Conservation (phyloP, 2,888 invertebrate genomes). For the Sarcophaga subvicina region DNA sequence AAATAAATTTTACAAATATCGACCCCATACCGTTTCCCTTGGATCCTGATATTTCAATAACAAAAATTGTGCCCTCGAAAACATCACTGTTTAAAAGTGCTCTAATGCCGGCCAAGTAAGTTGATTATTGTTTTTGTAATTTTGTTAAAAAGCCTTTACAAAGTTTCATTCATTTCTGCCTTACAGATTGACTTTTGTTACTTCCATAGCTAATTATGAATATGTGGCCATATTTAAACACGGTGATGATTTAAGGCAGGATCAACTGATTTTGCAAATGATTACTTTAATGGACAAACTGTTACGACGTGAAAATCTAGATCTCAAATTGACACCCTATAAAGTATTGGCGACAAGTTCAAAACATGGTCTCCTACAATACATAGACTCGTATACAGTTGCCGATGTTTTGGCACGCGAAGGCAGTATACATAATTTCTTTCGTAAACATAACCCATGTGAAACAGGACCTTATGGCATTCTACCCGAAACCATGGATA, state of each 20-base stretch:
- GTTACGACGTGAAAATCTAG: conserved; percentile 95
- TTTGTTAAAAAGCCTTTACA: background rate
- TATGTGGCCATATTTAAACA: conserved; percentile 99
- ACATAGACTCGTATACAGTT: conserved; percentile 95
- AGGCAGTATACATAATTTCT: conserved; percentile 96
- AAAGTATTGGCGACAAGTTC: conserved; percentile 97
- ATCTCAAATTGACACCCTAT: conserved; percentile 97
- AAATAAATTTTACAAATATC: conserved; percentile 94
- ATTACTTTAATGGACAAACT: conserved; percentile 99
- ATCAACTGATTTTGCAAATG: conserved; percentile 98
- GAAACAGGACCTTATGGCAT: conserved; percentile 95
- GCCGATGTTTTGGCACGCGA: conserved; percentile 94
- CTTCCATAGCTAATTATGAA: conserved; percentile 86
- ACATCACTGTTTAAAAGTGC: conserved; percentile 98
- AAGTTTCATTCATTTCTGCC: background rate
- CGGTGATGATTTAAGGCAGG: conserved; percentile 98
- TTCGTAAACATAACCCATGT: conserved; percentile 93
- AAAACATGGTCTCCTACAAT: conserved; percentile 98
- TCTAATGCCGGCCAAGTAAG: conserved; percentile 92
- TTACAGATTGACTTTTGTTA: conserved; percentile 90
- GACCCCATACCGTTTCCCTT: conserved; percentile 97
- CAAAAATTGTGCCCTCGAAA: conserved; percentile 93
- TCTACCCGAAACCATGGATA: conserved; percentile 97
- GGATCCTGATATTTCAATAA: conserved; percentile 94
- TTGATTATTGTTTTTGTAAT: conserved; percentile 19